A percentile compares a stretch with the other conserved stretches of the same genome.
These are phyloP conservation scores for Sebastes kiyomatsui DNA, from an alignment of 2,797 vertebrate species.

Conservation along the genomic window DNA sequence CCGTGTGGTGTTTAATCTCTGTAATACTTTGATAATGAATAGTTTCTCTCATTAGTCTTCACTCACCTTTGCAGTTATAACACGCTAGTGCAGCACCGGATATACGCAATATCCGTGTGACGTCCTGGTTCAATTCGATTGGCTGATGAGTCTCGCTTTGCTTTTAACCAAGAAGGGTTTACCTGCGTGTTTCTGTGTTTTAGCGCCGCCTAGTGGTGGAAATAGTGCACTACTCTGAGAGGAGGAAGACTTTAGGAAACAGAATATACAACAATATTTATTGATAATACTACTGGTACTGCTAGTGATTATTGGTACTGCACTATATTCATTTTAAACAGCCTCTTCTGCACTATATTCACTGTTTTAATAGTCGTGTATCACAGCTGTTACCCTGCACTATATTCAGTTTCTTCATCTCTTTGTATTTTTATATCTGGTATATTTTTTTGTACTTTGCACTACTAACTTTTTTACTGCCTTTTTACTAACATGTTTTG, in stretches of 20 bases:
- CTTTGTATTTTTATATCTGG: too few relatives aligned
- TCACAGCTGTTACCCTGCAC: too few relatives aligned
- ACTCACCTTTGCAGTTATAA: conserved; percentile 63
- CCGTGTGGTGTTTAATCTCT: rapidly evolving
- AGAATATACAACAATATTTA: background rate
- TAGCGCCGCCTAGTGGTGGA: conserved; percentile 15
- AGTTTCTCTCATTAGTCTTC: background rate
- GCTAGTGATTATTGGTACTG: background rate
- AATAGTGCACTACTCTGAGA: background rate
- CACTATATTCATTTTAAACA: too few relatives aligned
- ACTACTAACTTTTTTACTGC: too few relatives aligned
- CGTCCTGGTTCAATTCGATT: conserved; percentile 43
- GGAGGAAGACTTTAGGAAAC: background rate
- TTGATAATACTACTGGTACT: background rate
- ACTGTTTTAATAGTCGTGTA: too few relatives aligned
- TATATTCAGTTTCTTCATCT: too few relatives aligned
- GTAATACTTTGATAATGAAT: background rate
- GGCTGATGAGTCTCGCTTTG: background rate
- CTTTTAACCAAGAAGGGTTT: background rate
- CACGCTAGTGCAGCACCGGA: conserved; percentile 21
- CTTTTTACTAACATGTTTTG: too few relatives aligned
- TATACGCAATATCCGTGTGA: conserved; percentile 45
- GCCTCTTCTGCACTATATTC: too few relatives aligned
- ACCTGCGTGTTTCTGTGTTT: background rate
- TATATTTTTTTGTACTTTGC: too few relatives aligned